Base-by-base conservation (phyloP, 2,888 invertebrate species). In the Coronaproctus castanopsis region DNA sequence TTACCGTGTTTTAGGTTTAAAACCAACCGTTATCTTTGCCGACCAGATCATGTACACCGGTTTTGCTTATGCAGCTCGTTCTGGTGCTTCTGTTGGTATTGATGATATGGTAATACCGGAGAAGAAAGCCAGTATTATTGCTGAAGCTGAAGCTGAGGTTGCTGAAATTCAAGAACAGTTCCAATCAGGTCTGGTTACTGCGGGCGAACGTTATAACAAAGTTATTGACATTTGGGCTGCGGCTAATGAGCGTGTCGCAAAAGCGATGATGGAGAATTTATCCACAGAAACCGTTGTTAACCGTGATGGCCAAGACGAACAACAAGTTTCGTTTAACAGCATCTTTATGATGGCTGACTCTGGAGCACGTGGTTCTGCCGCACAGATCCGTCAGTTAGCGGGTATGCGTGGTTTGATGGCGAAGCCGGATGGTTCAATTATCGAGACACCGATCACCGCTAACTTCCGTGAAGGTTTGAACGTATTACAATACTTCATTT, bases 401-500 rank as follows among this genome's bases (percentile, higher is more conserved):
- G 54, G 23, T 23, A 23, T 54, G 22, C 22, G 54, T 14, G 54
- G 54, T 18, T 21, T 54, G 5, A 23, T 54, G 22, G 14, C 54
- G 5, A 54, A 54, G 19, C 19, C 54, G 19, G 22, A 21, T 54
- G 54, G 54, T 14, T 5, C 20, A 23, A 54, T 54, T 21, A 54
- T 54, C 8, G 10, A 10, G 19, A 24, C 5, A 5, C 54, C 54
- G 14, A 54, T 54, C 53, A 56, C 20, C n/a, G 10, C 54, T 18
- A 57, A 48, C 18, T 57, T 57, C 21, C 21, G 21, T 3, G 55
- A 58, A 56, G 58, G 58, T 5, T 23, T 58, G 18, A 23, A 5
- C n/a, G 36, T 58, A 10, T 20, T 56, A 3, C 20, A 58, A 18
- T 58, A 51, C 24, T 60, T 61, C 24, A 60, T 24, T n/a, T 58